These are phyloP conservation scores for Pachypeltis micranthus DNA, from an alignment of 1,140 invertebrate genomes.

Conservation along the genomic window DNA sequence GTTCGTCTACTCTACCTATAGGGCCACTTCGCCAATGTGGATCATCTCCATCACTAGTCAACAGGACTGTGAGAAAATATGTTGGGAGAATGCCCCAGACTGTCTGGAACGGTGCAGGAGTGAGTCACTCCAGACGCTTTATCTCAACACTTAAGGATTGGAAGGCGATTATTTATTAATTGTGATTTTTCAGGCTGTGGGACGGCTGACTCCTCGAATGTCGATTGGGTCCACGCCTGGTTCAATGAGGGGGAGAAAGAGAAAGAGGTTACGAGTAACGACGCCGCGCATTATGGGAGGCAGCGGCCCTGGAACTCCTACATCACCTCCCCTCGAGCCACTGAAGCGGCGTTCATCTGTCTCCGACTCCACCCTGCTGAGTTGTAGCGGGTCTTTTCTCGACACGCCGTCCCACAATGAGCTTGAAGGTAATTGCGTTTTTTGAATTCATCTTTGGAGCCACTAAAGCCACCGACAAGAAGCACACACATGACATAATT, in stretches of 20 bases:
- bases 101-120: too few species aligned
- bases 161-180: too few species aligned
- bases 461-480: too few species aligned
- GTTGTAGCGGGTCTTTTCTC: constrained; percentile 72
- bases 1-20: too few species aligned
- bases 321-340: constrained; percentile 34
- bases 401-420: constrained; percentile 52
- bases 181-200: constrained; percentile 37
- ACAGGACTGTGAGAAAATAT: too few species aligned
- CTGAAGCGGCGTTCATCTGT: constrained; percentile 69
- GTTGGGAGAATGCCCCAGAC: too few species aligned
- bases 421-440: constrained; percentile 41
- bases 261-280: constrained; percentile 48
- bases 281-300: constrained; percentile 19
- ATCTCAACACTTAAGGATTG: too few species aligned
- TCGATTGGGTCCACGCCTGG: constrained; percentile 20
- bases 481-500: too few species aligned
- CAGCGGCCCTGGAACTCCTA: constrained; percentile 36
- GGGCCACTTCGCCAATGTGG: too few species aligned
- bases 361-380: constrained; percentile 67
- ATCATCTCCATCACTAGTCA: too few species aligned
- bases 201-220: constrained; percentile 34
- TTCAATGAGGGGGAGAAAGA: constrained; percentile 41
- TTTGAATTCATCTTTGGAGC: too few species aligned
- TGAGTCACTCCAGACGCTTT: too few species aligned